Base-by-base conservation (phyloP, 2,888 invertebrate species). In the Cantharis flavilabris region DNA sequence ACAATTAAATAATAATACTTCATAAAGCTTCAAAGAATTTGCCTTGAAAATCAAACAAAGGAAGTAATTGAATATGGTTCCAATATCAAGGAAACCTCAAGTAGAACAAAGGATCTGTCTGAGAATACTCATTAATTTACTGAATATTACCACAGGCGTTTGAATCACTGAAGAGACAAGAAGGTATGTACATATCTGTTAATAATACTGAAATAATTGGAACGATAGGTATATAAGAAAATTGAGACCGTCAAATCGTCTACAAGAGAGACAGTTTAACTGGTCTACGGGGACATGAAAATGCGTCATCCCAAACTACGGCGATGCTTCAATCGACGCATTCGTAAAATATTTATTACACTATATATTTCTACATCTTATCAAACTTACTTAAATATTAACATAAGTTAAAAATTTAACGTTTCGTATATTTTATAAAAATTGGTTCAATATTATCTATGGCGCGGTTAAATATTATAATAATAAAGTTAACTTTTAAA, bases 41-140 rank as follows among this genome's bases (percentile, higher is more conserved):
- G 83, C 83, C 82, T 84, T 82, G 83, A 81, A 81, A 81, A 80
- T 79, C 78, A 81, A 83, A 85, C 85, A 86, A 85, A 85, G 85
- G 84, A 79, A 81, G 83, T 86, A 85, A 85, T 85, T 86, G 84
- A 85, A 85, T 85, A 83, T 84, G 82, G 84, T 85, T 85, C 84
- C 83, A 78, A 78, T 81, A 74, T 78, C 80, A 80, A 84, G 83
- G 82, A 82, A 83, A 82, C 81, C 79, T 72, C 80, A 72, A 33
- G 63, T 69, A 67, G 82, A 84, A 85, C 84, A 85, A 85, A 85
- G 85, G 83, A 78, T 79, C 79, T 81, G 81, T 80, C 81, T 82
- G 73, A 76, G 76, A 71, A 72, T 80, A 79, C 78, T 84, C 84
- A 84, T 84, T 84, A 84, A 84, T 84, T 83, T 83, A 82, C 80